These are phyloP conservation scores for Chlorodrepanis virens DNA, from an alignment of 2,113 vertebrate genomes.

Conservation along the genomic window DNA sequence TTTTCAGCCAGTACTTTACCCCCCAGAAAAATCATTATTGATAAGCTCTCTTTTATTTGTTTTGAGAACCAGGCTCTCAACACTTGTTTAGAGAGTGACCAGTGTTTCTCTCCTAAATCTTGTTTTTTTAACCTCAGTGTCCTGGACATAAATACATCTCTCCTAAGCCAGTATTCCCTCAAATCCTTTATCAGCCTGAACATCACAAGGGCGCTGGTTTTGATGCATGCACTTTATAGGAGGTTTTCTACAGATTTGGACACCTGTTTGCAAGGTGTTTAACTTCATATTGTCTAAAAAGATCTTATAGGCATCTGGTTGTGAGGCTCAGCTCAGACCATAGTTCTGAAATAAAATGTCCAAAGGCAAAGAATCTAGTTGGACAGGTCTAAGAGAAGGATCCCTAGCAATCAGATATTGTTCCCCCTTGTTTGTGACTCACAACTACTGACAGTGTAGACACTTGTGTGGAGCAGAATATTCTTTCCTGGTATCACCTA, in stretches of 20 bases:
- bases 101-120: not conserved
- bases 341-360: not conserved
- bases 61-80: not conserved
- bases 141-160: not conserved
- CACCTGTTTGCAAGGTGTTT: not conserved
- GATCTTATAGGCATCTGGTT: not conserved
- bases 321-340: not conserved
- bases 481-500: not conserved
- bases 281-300: not conserved
- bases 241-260: not conserved
- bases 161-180: not conserved
- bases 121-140: not conserved
- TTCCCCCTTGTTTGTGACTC: not conserved
- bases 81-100: not conserved
- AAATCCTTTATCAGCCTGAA: not conserved
- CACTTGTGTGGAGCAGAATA: not conserved
- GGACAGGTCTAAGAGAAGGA: not conserved
- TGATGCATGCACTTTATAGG: not conserved
- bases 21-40: not conserved
- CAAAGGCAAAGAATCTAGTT: not conserved
- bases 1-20: not conserved
- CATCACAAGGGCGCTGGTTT: not conserved
- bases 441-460: not conserved
- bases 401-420: not conserved
- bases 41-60: not conserved